Base-by-base conservation (phyloP, 2,888 invertebrate species). In the Trichopoda pennipes region DNA sequence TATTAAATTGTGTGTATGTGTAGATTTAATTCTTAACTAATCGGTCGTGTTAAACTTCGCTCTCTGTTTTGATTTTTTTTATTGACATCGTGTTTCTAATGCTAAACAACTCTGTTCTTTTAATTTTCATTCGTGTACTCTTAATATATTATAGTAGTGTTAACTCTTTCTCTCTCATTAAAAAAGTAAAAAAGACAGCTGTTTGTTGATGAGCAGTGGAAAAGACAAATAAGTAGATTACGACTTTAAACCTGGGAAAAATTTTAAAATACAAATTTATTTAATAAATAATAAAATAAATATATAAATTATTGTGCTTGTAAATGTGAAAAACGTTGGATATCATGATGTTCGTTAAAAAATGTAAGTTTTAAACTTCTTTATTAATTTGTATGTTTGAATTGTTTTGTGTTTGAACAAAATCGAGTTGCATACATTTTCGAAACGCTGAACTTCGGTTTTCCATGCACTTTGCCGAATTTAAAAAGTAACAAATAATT, bases 31-130 rank as follows among this genome's bases (percentile, higher is more conserved):
- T 60, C 44, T 66, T 58, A 44, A 64, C 32, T 61, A 49, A n/a
- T 51, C 53, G n/a, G 44, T 66, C 21, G 61, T 63, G 12, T 61
- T 58, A 61, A 61, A 35, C 32, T 60, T 23, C 16, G 21, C 53
- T 81, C 72, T 81, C 58, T 81, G 81, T 78, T 78, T 78, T 81
- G 63, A 60, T 78, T 80, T 60, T 51, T 78, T 44, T 64, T 74
- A 58, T 44, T 56, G 38, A 17, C 47, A 28, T 70, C 19, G 55
- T 64, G n/a, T 32, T 61, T 80, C 19, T 61, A 64, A 58, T 70
- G 76, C 66, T 82, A 38, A 49, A 49, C 76, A 82, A 82, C 82
- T 79, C 82, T 80, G 82, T 72, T 76, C 66, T 79, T 64, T n/a
- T 63, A 4, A 10, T 7, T 56, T 6, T 44, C 51, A 21, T 58